Evolutionary conservation across 2,888 invertebrate genomes (phyloP).

Genomic region (Lymantria monacha): DNA sequence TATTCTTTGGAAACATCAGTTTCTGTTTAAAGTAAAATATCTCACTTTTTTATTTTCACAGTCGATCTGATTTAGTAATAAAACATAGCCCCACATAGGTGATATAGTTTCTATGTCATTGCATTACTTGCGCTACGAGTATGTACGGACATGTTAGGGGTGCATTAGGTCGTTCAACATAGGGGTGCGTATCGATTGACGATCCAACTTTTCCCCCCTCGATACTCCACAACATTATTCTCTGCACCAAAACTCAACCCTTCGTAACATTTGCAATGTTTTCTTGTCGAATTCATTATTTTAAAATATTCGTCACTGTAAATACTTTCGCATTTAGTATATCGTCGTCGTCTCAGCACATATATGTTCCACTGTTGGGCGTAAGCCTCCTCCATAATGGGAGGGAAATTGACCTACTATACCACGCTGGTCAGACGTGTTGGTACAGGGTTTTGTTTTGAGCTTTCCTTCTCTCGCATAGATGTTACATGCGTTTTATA

Average conservation of each 20-base stretch:
- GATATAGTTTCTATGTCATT: constrained; percentile 37
- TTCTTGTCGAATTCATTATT: constrained; percentile 56
- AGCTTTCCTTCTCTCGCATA: too few species aligned
- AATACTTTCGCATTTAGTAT: constrained; percentile 12
- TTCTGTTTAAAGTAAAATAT: too few species aligned
- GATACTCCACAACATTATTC: constrained; percentile 60
- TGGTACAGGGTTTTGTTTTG: too few species aligned
- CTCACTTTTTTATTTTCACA: constrained; percentile 4
- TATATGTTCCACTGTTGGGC: too few species aligned
- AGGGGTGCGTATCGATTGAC: constrained; percentile 78
- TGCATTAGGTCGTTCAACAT: constrained; percentile 62
- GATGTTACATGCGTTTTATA: too few species aligned
- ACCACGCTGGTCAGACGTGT: too few species aligned
- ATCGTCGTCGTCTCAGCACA: neutral
- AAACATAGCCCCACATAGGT: constrained; percentile 15
- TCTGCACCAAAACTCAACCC: constrained; percentile 58
- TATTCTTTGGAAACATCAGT: too few species aligned
- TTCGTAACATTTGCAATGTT: constrained; percentile 63
- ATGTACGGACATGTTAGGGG: constrained; percentile 49
- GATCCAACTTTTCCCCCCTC: constrained; percentile 47
- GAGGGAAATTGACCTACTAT: too few species aligned
- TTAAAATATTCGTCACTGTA: constrained; percentile 42
- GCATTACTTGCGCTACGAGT: constrained; percentile 19
- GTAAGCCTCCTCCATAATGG: too few species aligned
- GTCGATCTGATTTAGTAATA: constrained; percentile 31